These are phyloP conservation scores for Melanerpes formicivorus DNA, from an alignment of 2,113 vertebrate genomes.

Conservation along the genomic window DNA sequence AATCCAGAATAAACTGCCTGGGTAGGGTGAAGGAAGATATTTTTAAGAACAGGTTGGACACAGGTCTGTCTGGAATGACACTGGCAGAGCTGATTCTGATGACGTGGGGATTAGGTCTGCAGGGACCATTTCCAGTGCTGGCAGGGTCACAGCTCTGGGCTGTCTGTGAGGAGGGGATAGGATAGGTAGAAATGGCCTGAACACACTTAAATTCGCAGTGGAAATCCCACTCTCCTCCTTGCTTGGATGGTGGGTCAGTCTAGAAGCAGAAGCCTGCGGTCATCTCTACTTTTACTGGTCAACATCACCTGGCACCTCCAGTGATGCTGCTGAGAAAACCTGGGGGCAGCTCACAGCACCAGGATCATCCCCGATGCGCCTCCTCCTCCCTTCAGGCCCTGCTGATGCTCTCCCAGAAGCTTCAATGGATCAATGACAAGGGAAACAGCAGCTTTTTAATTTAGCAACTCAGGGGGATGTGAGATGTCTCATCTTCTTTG, in stretches of 20 bases:
- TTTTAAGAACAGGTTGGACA: background rate
- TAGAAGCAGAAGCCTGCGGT: background rate
- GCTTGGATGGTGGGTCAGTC: background rate
- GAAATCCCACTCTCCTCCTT: background rate
- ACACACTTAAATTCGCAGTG: background rate
- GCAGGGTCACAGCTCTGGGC: background rate
- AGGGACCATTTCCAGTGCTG: background rate
- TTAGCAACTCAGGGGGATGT: background rate
- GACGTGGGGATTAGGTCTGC: background rate
- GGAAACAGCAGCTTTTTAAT: slow-evolving; percentile 29
- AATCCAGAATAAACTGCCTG: background rate
- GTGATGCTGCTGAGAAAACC: background rate
- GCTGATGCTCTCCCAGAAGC: background rate
- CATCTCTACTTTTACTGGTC: background rate
- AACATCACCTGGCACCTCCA: background rate
- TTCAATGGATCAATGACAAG: background rate
- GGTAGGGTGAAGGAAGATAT: background rate
- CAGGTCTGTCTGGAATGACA: background rate
- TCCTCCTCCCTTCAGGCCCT: fast-evolving
- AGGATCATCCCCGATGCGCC: background rate
- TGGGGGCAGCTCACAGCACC: background rate
- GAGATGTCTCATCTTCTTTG: background rate
- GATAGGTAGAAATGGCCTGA: background rate
- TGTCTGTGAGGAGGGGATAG: background rate
- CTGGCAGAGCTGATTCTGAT: background rate